phyloP scores from a whole-genome alignment of 2,888 invertebrate genomes.

The Cerceris ruficornis region DNA sequence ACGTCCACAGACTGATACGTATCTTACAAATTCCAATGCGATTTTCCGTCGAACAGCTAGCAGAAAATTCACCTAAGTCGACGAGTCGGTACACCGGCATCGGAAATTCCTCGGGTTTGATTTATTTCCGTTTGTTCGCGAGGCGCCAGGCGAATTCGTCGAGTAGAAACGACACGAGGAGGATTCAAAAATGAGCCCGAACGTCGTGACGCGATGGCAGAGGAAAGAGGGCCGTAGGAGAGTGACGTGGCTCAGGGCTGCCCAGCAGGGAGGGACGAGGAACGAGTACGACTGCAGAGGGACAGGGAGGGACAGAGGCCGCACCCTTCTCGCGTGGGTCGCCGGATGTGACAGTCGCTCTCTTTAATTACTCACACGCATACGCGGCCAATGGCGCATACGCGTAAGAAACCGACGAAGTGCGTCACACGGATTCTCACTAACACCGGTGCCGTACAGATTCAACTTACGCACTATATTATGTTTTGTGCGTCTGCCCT shows the following conservation, averaged over 20 bases:
- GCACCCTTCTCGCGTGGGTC: constrained; percentile 81
- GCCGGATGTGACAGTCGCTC: constrained; percentile 82
- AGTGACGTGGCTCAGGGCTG: constrained; percentile 65
- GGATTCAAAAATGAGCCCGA: constrained; percentile 55
- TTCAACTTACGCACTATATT: constrained; percentile 73
- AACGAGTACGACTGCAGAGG: constrained; percentile 38
- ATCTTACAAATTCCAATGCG: no score
- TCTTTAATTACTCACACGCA: constrained; percentile 81
- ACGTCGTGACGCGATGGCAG: constrained; percentile 44
- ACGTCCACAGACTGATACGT: no score
- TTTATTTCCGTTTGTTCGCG: constrained; percentile 24
- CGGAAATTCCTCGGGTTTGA: neutral
- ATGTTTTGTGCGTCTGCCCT: constrained; percentile 74
- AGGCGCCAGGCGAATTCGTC: constrained; percentile 44
- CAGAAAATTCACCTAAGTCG: neutral
- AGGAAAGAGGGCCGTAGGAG: constrained; percentile 30
- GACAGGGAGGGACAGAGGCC: constrained; percentile 68
- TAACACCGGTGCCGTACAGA: constrained; percentile 53
- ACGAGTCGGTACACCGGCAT: neutral
- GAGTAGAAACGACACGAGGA: constrained; percentile 21
- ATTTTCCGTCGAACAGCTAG: no score
- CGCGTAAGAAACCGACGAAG: constrained; percentile 73
- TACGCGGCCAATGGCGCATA: constrained; percentile 61
- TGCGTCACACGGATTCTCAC: constrained; percentile 65
- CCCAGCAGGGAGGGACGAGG: constrained; percentile 65